Conservation (phyloP, 2,888 invertebrate species). For the Aphidius colemani region DNA sequence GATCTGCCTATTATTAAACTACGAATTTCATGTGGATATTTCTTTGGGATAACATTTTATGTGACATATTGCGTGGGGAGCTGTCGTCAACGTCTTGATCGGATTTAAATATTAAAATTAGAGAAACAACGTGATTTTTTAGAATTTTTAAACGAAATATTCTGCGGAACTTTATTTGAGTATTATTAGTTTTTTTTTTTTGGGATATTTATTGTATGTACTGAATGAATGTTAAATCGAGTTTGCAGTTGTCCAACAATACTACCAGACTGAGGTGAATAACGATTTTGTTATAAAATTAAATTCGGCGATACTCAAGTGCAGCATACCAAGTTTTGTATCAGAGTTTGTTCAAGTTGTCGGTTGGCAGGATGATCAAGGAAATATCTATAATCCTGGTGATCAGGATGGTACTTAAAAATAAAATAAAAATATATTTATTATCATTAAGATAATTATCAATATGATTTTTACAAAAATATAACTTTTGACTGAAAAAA, state of each 20-base stretch:
- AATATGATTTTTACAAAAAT: too few relatives aligned
- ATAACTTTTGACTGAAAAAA: too few relatives aligned
- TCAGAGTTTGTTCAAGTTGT: slow-evolving; percentile 90
- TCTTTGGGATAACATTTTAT: neutral
- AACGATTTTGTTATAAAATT: slow-evolving; percentile 89
- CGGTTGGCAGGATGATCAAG: slow-evolving; percentile 70
- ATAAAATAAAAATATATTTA: too few relatives aligned
- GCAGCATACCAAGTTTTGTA: slow-evolving; percentile 88
- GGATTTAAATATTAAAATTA: neutral
- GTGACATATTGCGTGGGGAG: slow-evolving; percentile 12
- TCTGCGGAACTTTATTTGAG: neutral
- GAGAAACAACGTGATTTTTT: too few relatives aligned
- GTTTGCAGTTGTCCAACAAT: slow-evolving; percentile 82
- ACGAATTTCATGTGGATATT: neutral
- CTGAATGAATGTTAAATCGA: neutral
- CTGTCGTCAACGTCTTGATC: slow-evolving; percentile 24
- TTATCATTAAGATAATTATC: too few relatives aligned
- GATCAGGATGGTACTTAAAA: slow-evolving; percentile 49
- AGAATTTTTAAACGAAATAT: neutral
- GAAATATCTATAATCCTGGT: slow-evolving; percentile 56
- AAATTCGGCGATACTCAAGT: slow-evolving; percentile 85
- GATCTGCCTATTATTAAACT: slow-evolving; percentile 29
- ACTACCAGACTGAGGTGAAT: slow-evolving; percentile 87
- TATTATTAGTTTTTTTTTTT: neutral
- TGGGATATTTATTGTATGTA: slow-evolving; percentile 2